Evolutionary conservation across 1,140 invertebrate genomes (phyloP).

Genomic region (Cryptotermes secundus): DNA sequence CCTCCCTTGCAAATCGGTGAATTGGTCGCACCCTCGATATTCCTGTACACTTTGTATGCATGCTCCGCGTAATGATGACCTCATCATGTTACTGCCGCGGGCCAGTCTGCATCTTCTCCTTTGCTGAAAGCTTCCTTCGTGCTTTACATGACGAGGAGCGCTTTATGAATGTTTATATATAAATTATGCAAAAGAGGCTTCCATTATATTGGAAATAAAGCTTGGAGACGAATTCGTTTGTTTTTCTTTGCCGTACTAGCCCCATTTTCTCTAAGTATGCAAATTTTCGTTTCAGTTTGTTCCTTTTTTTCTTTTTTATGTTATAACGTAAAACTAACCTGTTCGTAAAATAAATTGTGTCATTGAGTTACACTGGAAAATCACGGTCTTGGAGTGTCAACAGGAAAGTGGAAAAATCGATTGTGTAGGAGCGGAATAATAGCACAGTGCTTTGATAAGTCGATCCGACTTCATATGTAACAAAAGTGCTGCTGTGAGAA

Average conservation of each 20-base stretch:
- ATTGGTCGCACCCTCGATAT: background rate
- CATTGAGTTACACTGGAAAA: slow-evolving; percentile 26
- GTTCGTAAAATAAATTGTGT: slow-evolving; percentile 33
- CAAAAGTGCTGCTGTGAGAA: too few species aligned
- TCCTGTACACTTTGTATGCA: background rate
- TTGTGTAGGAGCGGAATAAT: background rate
- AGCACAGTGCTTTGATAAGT: too few species aligned
- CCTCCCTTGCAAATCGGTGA: background rate
- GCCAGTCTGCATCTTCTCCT: background rate
- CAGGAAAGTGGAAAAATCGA: background rate
- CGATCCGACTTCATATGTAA: too few species aligned
- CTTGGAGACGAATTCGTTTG: slow-evolving; percentile 33
- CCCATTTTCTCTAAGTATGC: slow-evolving; percentile 36
- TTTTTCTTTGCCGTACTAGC: slow-evolving; percentile 33
- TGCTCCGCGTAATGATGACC: background rate
- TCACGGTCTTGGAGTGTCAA: background rate
- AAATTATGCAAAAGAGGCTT: slow-evolving; percentile 36
- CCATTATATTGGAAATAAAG: slow-evolving; percentile 36
- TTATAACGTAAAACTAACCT: slow-evolving; percentile 32
- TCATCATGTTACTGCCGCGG: background rate
- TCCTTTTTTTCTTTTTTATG: slow-evolving; percentile 33
- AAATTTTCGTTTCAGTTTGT: slow-evolving; percentile 37
- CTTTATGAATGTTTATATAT: slow-evolving; percentile 38
- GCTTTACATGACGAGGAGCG: background rate
- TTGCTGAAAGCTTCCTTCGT: background rate